Conservation (phyloP, 2,797 vertebrate genomes). For the Spinus pinus region DNA sequence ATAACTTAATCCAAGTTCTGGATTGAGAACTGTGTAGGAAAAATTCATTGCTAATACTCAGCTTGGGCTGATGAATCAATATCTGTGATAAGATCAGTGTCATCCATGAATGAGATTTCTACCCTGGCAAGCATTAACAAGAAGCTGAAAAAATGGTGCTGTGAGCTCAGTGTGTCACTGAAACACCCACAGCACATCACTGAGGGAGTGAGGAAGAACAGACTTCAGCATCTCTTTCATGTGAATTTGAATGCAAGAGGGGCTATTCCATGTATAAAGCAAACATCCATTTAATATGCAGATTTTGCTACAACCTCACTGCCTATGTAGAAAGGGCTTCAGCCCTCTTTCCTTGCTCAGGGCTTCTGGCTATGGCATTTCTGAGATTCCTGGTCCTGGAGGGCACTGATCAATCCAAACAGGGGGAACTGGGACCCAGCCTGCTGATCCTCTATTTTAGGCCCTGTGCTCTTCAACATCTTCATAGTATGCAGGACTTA, state of each 20-base stretch:
- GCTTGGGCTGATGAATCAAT: conserved; percentile 23
- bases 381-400: background rate
- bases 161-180: background rate
- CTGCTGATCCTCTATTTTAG: background rate
- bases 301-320: background rate
- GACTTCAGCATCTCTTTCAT: background rate
- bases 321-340: background rate
- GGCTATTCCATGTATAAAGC: background rate
- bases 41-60: background rate
- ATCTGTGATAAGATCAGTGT: conserved; percentile 3
- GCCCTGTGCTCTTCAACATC: background rate
- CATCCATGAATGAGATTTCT: conserved; percentile 28
- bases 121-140: background rate
- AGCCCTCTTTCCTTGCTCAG: background rate
- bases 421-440: background rate
- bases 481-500: background rate
- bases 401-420: background rate
- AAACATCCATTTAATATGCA: background rate
- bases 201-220: background rate
- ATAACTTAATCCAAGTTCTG: background rate
- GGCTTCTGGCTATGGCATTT: background rate
- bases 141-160: background rate
- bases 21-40: background rate
- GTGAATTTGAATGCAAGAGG: background rate
- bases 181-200: background rate